phyloP scores from a whole-genome alignment of 2,113 vertebrate genomes.

The Lasiurus cinereus region DNA sequence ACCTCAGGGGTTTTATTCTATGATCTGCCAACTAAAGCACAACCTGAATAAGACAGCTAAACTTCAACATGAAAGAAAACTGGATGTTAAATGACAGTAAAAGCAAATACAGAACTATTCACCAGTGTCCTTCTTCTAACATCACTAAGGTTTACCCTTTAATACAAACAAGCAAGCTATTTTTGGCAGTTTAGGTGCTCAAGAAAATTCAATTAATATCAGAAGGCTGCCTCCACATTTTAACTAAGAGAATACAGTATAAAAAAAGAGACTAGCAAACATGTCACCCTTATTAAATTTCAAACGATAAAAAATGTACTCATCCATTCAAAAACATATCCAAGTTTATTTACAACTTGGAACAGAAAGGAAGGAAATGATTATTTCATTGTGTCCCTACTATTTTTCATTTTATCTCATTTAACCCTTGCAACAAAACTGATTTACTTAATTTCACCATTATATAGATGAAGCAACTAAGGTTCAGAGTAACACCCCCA shows the following conservation, averaged over 20 bases:
- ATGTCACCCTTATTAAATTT: neutral
- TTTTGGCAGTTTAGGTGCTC: constrained; percentile 9
- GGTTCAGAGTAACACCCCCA: neutral
- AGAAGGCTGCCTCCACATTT: constrained; percentile 15
- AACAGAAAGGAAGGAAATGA: neutral
- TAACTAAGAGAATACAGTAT: neutral
- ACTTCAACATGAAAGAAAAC: neutral
- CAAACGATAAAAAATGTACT: constrained; percentile 38
- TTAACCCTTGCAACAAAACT: neutral
- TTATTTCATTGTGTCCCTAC: neutral
- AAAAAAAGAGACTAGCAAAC: neutral
- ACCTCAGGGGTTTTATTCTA: constrained; percentile 33
- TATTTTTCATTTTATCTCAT: neutral
- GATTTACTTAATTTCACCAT: constrained; percentile 18
- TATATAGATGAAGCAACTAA: constrained; percentile 4
- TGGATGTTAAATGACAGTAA: constrained; percentile 4
- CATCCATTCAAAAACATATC: neutral
- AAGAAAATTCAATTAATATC: constrained; percentile 29
- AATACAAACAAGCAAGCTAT: constrained; percentile 6
- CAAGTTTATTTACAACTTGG: neutral
- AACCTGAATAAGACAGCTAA: constrained; percentile 28
- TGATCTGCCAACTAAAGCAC: neutral
- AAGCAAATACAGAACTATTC: neutral
- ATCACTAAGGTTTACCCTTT: neutral
- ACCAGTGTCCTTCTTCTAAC: neutral